Conservation (phyloP, 92 coral and sea anemone species). For the Nematostella vectensis region DNA sequence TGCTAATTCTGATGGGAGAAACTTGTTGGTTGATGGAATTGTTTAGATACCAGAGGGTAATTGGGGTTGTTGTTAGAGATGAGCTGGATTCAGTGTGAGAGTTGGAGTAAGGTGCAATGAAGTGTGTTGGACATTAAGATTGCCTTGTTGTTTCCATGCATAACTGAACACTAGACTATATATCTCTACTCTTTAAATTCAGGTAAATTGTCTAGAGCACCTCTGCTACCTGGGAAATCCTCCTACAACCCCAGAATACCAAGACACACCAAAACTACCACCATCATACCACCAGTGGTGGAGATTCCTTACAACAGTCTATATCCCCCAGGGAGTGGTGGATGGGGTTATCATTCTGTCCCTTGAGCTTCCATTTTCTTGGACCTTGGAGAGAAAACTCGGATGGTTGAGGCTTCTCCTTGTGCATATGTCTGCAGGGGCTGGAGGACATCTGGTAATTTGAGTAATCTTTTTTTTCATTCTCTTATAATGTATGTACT, state of each 20-base stretch:
- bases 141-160: no score
- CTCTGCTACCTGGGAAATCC: slow-evolving; percentile 13
- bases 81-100: no score
- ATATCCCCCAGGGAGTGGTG: slow-evolving; percentile 39
- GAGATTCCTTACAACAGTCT: slow-evolving; percentile 34
- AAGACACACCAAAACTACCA: slow-evolving; percentile 17
- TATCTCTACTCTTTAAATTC: no score
- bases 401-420: slow-evolving; percentile 57
- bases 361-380: slow-evolving; percentile 19
- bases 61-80: no score
- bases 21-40: no score
- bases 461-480: no score
- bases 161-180: no score
- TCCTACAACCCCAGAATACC: neutral
- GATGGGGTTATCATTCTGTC: slow-evolving; percentile 21
- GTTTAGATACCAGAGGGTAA: no score
- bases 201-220: slow-evolving; percentile 27
- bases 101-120: no score
- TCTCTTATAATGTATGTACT: no score
- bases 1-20: no score
- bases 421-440: slow-evolving; percentile 46
- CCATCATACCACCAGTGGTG: slow-evolving; percentile 43
- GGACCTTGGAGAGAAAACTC: slow-evolving; percentile 32
- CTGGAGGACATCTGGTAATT: slow-evolving; percentile 53
- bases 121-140: no score